These are phyloP conservation scores for Coregonus clupeaformis DNA, from an alignment of 2,113 vertebrate genomes.

Conservation along the genomic window DNA sequence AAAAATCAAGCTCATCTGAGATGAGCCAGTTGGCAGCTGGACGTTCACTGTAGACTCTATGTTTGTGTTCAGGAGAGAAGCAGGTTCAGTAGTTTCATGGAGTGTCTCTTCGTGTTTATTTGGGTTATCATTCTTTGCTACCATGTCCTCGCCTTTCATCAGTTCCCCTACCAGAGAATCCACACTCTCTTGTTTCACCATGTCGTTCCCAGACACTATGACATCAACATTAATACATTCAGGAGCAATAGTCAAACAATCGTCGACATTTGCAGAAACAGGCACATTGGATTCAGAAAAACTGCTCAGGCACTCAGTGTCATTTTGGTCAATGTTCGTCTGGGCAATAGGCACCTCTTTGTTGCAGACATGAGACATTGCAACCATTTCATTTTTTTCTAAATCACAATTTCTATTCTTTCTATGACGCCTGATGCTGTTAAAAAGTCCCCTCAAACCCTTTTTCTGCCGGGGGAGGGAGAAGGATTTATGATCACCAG, in stretches of 20 bases:
- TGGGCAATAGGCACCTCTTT: conserved; percentile 63
- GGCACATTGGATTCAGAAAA: conserved; percentile 69
- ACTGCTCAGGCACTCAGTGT: conserved; percentile 59
- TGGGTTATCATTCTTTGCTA: neutral
- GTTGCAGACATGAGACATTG: conserved; percentile 44
- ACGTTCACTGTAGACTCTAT: conserved; percentile 48
- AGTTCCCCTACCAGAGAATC: conserved; percentile 37
- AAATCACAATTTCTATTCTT: conserved; percentile 77
- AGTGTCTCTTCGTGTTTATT: conserved; percentile 41
- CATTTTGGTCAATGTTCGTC: conserved; percentile 36
- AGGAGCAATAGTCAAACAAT: conserved; percentile 38
- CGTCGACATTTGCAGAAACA: conserved; percentile 51
- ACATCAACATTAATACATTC: conserved; percentile 55
- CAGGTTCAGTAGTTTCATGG: conserved; percentile 50
- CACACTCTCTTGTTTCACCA: conserved; percentile 31
- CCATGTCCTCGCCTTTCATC: conserved; percentile 19
- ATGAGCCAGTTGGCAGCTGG: conserved; percentile 63
- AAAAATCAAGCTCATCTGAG: conserved; percentile 84
- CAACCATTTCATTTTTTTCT: conserved; percentile 72
- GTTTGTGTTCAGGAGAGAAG: conserved; percentile 59
- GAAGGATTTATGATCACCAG: conserved; percentile 78
- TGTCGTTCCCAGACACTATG: conserved; percentile 38
- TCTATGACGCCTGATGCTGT: conserved; percentile 87
- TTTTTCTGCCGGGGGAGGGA: conserved; percentile 81
- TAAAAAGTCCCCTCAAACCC: conserved; percentile 90